Evolutionary conservation across 2,113 vertebrate species (phyloP).

Genomic region (Nematolebias whitei): DNA sequence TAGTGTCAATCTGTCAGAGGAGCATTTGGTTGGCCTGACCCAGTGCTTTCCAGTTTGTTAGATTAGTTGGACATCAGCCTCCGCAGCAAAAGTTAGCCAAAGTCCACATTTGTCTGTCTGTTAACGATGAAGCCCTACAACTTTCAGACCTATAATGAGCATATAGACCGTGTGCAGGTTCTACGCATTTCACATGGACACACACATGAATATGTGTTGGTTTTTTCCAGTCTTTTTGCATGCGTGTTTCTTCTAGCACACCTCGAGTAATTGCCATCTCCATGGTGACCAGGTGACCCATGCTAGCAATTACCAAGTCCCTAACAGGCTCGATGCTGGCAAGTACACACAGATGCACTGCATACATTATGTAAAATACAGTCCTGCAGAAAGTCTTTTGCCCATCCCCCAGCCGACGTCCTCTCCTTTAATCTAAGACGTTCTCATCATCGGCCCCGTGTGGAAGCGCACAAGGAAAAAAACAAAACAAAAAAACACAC

Average conservation of each 20-base stretch:
- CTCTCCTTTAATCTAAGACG: conserved; percentile 57
- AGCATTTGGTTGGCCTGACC: conserved; percentile 12
- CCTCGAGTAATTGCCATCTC: conserved; percentile 61
- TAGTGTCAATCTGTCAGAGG: conserved; percentile 16
- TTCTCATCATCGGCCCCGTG: conserved; percentile 44
- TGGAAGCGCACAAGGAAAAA: too few relatives aligned
- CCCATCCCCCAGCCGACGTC: conserved; percentile 18
- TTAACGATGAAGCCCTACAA: conserved; percentile 44
- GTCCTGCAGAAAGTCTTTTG: conserved; percentile 51
- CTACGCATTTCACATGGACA: conserved; percentile 17
- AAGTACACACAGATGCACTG: conserved; percentile 51
- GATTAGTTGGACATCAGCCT: conserved; percentile 26
- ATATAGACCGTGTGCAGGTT: conserved; percentile 1
- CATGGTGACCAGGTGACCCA: conserved; percentile 75
- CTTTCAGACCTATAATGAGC: conserved; percentile 50
- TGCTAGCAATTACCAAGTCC: conserved; percentile 70
- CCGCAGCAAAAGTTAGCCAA: conserved; percentile 5
- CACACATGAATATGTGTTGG: not conserved
- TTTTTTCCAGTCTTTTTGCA: conserved; percentile 1
- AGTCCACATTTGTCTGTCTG: conserved; percentile 17
- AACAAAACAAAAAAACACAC: conserved; percentile 42
- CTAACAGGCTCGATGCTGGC: conserved; percentile 47
- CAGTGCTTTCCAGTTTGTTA: not conserved
- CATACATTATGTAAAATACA: conserved; percentile 72
- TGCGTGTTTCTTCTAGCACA: conserved; percentile 26